Conservation (phyloP, 2,797 vertebrate genomes). For the Pelochelys cantorii region DNA sequence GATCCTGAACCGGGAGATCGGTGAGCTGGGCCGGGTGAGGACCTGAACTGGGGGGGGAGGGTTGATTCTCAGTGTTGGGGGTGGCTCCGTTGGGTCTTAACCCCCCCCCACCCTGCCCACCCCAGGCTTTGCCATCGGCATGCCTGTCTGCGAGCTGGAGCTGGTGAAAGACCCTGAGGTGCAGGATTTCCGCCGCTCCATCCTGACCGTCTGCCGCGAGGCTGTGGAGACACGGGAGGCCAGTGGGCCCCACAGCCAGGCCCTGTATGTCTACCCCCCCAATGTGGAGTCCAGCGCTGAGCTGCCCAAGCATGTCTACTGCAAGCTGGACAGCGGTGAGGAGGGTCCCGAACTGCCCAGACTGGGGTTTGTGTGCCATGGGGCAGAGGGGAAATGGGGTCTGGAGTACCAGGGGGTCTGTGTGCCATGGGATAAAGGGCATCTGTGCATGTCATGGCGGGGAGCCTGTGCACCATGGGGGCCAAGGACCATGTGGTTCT, state of each 20-base stretch:
- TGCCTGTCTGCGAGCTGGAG: slow-evolving; percentile 84
- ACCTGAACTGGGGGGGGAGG: fast-evolving
- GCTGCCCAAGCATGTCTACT: slow-evolving; percentile 84
- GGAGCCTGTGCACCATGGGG: no score
- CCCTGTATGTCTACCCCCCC: slow-evolving; percentile 85
- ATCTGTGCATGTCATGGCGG: no score
- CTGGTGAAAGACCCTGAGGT: slow-evolving; percentile 81
- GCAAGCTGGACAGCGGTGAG: slow-evolving; percentile 80
- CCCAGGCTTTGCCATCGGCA: slow-evolving; percentile 57
- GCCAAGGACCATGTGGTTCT: background rate
- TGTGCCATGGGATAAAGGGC: no score
- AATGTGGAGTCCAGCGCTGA: slow-evolving; percentile 84
- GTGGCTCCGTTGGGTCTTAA: background rate
- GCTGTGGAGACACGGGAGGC: slow-evolving; percentile 82
- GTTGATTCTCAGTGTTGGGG: background rate
- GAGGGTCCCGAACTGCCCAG: background rate
- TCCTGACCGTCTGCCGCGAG: slow-evolving; percentile 81
- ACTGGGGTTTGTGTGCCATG: no score
- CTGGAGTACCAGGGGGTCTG: no score
- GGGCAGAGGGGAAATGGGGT: no score
- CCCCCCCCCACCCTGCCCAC: background rate
- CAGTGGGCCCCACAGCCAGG: slow-evolving; percentile 83
- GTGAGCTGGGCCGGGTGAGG: slow-evolving; percentile 56
- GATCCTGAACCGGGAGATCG: slow-evolving; percentile 87
- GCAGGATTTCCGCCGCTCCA: slow-evolving; percentile 81